Base-by-base conservation (phyloP, 92 coral and sea anemone genomes). In the Heteractis magnifica region DNA sequence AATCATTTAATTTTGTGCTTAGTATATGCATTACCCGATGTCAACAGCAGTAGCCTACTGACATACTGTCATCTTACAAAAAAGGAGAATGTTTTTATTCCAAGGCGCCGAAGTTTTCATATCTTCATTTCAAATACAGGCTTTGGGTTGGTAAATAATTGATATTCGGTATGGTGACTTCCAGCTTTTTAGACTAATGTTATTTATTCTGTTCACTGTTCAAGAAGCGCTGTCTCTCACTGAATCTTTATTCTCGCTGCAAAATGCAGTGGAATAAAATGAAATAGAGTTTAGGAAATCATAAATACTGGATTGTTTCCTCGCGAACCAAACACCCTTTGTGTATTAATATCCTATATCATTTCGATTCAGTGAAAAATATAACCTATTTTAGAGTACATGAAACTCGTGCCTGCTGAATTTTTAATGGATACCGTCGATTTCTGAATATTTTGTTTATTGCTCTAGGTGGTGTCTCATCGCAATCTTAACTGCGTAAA, bases 381-480 rank as follows among this genome's bases (percentile, higher is more conserved):
- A 6, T 19, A 3, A 20, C 26, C 20, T 5, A 20, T 5, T 12
- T 53, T 12, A n/a, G 9, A 20, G 23, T 68, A 26, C 73, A 68
- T 68, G 73, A 68, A 68, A n/a, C 23, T 1, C 44, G 44, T 34
- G 49, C 14, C 23, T 68, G 10, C 15, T 68, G 49, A 68, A 68
- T 68, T 68, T 8, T 68, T 68, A 68, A 68, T 68, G 73, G 23
- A 4, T 3, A 10, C 5, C 20, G 9, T 26, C 70, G 70, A 62
- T 62, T 16, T 4, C 21, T 34, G 72, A 65, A 65, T 65, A 65
- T 65, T 65, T 65, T 65, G 71, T 64, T 68, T 62, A 68, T 68
- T 21, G 14, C 73, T 68, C 73, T 68, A 44, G 23, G 6, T 23
- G 26, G 44, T 2, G 44, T 34, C 44, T 34, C 44, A 34, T 34